Conservation (phyloP, 2,113 vertebrate species). For the Eudyptes chrysolophus region DNA sequence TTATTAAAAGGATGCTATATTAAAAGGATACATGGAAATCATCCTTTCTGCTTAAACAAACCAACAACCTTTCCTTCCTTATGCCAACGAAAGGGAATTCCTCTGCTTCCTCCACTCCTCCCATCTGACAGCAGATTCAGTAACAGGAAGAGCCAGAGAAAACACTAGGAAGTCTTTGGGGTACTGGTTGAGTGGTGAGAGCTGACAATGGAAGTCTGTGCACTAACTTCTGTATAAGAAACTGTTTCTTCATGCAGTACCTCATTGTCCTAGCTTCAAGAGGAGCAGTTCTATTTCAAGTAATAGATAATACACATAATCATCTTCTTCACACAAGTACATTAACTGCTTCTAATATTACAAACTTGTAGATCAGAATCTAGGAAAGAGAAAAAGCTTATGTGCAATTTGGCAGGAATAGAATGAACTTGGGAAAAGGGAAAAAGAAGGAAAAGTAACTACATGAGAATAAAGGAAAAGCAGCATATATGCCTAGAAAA, state of each 20-base stretch:
- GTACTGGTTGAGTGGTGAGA: accelerated
- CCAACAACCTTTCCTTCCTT: neutral
- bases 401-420: neutral
- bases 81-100: neutral
- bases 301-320: neutral
- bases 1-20: neutral
- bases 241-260: neutral
- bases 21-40: neutral
- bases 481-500: neutral
- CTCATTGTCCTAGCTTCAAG: neutral
- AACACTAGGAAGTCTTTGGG: neutral
- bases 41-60: neutral
- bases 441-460: neutral
- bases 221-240: neutral
- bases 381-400: neutral
- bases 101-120: neutral
- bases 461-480: neutral
- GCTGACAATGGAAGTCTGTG: neutral
- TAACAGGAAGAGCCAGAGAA: neutral
- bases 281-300: neutral
- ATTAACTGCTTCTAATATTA: neutral
- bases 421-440: neutral
- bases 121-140: neutral
- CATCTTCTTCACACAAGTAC: neutral
- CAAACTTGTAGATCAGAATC: neutral